Evolutionary conservation across 2,888 invertebrate genomes (phyloP), one percentile per base, ranked within the genome.

Genomic region (Autographa pulchrina): DNA sequence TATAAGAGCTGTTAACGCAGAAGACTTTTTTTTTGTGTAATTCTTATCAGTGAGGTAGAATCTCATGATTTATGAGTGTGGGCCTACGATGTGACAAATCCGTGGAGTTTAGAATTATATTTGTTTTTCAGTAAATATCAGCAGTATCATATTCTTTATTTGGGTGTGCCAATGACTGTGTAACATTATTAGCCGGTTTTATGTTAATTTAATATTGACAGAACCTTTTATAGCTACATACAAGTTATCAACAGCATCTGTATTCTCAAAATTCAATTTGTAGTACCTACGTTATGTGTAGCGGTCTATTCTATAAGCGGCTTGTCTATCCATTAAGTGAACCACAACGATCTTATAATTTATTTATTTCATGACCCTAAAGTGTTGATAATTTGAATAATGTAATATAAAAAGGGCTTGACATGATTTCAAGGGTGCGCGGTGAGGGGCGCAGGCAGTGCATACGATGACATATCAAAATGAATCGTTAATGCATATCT

Each of bases 391-490:
- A 92, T 92, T 91, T 90, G 84, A 90, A 91, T 91, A 90, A 90
- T 90, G 88, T 86, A 89, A 85, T 85, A 88, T 84, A 89, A 92
- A 81, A 91, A 90, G 91, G 90, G 90, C 86, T 87, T 83, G 86
- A 87, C 86, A 88, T 88, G 82, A 87, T 85, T 86, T 85, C 81
- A 82, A 83, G 87, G 86, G 84, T 64, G 75, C 43, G 18, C 59
- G 63, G 58, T 48, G 80, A 91, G 91, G 93, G 90, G 91, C 86
- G 88, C 82, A 61, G 70, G 20, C 77, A 87, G 74, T 81, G 85
- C 84, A 87, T 43, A 87, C 89, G 93, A 94, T 94, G 95, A 94
- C 93, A 93, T 92, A 92, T 93, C 94, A 94, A 91, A 94, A 94
- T 92, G 93, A 92, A 94, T 93, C 89, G 92, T 89, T 94, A 94